Evolutionary conservation across 2,113 vertebrate species (phyloP).

Genomic region (Mesoclemmys tuberculata): DNA sequence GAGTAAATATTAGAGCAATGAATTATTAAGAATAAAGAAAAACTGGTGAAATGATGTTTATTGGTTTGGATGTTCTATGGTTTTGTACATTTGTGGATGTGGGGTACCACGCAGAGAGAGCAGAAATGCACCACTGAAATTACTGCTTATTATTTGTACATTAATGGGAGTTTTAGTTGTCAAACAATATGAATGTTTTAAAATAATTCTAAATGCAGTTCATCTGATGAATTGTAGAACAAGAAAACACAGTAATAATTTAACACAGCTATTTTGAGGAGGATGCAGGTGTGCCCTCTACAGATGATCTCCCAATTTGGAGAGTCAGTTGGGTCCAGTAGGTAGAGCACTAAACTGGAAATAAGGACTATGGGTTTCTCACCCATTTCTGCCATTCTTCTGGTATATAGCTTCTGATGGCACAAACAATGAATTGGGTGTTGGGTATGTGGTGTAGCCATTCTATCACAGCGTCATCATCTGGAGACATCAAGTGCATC

Average conservation of each 20-base stretch:
- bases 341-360: background rate
- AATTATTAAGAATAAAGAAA: constrained; percentile 90
- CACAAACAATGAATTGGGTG: background rate
- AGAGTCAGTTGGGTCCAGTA: background rate
- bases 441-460: background rate
- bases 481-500: background rate
- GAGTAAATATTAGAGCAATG: constrained; percentile 94
- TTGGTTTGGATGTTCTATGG: constrained; percentile 76
- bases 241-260: constrained; percentile 14
- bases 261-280: background rate
- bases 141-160: constrained; percentile 11
- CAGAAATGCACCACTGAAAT: constrained; percentile 33
- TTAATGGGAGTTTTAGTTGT: constrained; percentile 47
- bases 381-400: background rate
- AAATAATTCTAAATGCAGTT: constrained; percentile 25
- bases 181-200: constrained; percentile 56
- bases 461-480: background rate
- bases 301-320: background rate
- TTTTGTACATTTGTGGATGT: constrained; percentile 69
- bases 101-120: constrained; percentile 42
- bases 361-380: background rate
- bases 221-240: constrained; percentile 33
- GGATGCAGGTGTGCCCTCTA: background rate
- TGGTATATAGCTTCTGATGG: background rate
- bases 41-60: constrained; percentile 90